Evolutionary conservation across 2,113 vertebrate species (phyloP).

Genomic region (Phyllostomus discolor): DNA sequence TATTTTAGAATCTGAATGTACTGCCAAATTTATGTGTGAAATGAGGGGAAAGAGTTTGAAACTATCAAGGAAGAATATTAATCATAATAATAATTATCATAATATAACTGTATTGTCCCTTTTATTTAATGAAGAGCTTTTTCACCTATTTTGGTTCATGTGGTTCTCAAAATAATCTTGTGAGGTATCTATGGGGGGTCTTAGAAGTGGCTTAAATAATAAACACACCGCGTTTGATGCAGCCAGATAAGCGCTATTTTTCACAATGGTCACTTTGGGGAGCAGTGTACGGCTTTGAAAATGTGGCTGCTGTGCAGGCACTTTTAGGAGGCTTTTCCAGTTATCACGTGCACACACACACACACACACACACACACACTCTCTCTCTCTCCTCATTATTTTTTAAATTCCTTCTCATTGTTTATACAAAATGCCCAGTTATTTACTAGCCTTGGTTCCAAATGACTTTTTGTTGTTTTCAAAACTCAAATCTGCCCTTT

Average conservation of each 20-base stretch:
- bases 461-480: neutral
- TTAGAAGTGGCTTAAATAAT: neutral
- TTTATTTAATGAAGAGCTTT: neutral
- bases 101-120: neutral
- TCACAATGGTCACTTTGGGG: neutral
- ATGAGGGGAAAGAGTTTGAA: neutral
- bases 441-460: neutral
- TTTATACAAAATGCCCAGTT: neutral
- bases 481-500: neutral
- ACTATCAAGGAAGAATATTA: neutral
- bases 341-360: neutral
- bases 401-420: neutral
- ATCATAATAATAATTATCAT: neutral
- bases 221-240: neutral
- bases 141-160: neutral
- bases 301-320: neutral
- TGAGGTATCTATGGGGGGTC: neutral
- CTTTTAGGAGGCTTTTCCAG: neutral
- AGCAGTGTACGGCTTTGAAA: neutral
- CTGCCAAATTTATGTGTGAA: conserved; percentile 28
- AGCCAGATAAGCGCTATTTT: neutral
- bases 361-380: neutral
- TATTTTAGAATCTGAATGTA: conserved; percentile 45
- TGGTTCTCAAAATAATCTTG: neutral
- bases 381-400: neutral